Conservation (phyloP, 2,113 vertebrate species). For the Tragelaphus scriptus region DNA sequence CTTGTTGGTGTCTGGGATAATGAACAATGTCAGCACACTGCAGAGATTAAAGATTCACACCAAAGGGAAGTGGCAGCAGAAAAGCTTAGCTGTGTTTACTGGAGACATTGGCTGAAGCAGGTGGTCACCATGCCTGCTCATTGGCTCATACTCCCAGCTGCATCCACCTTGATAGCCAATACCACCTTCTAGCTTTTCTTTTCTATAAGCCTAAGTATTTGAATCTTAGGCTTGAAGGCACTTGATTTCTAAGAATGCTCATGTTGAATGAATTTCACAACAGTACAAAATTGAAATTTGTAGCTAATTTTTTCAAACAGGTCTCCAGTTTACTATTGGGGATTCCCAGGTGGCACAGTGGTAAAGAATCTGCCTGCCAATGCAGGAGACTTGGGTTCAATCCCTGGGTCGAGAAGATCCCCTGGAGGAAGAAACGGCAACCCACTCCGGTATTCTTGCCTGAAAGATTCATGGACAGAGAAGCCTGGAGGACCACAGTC, state of each 20-base stretch:
- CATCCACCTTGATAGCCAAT: fast-evolving
- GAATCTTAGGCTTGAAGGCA: neutral
- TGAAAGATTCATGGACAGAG: neutral
- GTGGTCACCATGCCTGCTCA: neutral
- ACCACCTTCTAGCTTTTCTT: neutral
- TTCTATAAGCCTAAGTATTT: neutral
- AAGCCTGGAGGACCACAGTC: neutral
- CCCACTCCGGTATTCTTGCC: neutral
- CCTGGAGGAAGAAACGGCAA: neutral
- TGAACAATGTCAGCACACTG: conserved; percentile 47
- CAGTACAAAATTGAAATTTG: neutral
- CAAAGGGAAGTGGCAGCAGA: conserved; percentile 28
- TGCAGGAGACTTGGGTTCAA: neutral
- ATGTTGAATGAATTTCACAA: neutral
- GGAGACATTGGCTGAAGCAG: neutral
- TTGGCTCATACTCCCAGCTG: neutral
- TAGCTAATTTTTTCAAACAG: neutral
- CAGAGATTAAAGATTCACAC: conserved; percentile 45
- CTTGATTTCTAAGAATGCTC: neutral
- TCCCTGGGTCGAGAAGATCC: neutral
- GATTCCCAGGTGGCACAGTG: neutral
- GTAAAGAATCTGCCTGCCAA: neutral
- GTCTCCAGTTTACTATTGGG: neutral
- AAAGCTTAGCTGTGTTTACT: neutral
- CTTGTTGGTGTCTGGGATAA: conserved; percentile 47